Conservation (phyloP, 1,140 invertebrate genomes). For the Diachasma alloeum region DNA sequence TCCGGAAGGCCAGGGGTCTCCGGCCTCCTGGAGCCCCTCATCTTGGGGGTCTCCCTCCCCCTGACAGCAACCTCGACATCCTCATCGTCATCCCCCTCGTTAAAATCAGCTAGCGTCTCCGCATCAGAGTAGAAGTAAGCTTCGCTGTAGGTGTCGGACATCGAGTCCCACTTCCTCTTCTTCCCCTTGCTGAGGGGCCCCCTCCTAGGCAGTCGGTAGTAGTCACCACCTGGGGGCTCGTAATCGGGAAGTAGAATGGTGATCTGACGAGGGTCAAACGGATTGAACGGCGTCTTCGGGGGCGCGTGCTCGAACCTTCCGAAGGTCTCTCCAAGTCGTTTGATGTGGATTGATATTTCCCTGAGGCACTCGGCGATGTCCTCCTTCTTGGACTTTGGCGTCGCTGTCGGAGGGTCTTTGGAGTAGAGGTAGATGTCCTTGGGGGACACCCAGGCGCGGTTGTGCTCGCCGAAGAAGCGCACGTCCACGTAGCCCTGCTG, state of each 20-base stretch:
- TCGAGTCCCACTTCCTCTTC: not conserved
- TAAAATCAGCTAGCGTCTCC: not conserved
- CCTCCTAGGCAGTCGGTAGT: not conserved
- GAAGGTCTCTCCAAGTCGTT: slow-evolving; percentile 65
- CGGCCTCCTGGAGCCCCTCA: not conserved
- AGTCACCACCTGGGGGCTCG: slow-evolving; percentile 42
- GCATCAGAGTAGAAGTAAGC: not conserved
- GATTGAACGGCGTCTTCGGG: slow-evolving; percentile 76
- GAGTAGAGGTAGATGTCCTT: slow-evolving; percentile 87
- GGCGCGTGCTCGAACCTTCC: slow-evolving; percentile 82
- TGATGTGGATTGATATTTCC: slow-evolving; percentile 60
- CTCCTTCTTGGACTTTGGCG: slow-evolving; percentile 70
- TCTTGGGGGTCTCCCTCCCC: not conserved
- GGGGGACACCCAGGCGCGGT: slow-evolving; percentile 87
- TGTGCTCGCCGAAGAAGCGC: slow-evolving; percentile 93
- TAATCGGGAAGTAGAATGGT: slow-evolving; percentile 73
- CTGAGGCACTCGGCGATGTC: slow-evolving; percentile 73
- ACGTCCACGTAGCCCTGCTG: slow-evolving; percentile 82
- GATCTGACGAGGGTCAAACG: slow-evolving; percentile 73
- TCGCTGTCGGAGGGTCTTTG: slow-evolving; percentile 68
- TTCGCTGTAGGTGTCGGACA: not conserved
- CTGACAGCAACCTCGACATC: not conserved
- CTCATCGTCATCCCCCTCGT: too few relatives aligned
- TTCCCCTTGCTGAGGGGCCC: not conserved
- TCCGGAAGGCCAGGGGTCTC: not conserved